These are phyloP conservation scores for Idaea straminata DNA, from an alignment of 2,888 invertebrate species.

Conservation along the genomic window DNA sequence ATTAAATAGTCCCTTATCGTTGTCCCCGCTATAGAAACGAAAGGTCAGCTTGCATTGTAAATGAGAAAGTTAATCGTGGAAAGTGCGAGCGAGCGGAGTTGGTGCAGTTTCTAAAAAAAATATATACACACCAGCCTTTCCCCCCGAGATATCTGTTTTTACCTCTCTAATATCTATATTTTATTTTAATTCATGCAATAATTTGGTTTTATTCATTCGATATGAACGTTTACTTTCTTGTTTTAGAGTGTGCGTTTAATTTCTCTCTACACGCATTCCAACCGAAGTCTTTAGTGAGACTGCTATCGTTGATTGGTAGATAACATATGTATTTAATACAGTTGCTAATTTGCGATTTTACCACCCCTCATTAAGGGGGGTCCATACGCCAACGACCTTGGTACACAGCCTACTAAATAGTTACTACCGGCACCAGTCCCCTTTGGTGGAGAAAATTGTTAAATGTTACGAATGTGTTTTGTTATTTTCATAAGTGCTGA, in stretches of 20 bases:
- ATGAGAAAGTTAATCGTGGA: slow-evolving; percentile 78
- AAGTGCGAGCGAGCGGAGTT: slow-evolving; percentile 68
- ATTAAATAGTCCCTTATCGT: slow-evolving; percentile 59
- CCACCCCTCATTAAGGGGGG: no score
- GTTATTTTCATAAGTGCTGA: no score
- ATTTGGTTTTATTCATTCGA: neutral
- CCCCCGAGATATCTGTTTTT: slow-evolving; percentile 30
- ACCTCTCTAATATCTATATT: slow-evolving; percentile 27
- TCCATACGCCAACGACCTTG: no score
- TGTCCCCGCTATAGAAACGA: slow-evolving; percentile 64
- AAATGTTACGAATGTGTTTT: no score
- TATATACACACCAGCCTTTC: slow-evolving; percentile 38
- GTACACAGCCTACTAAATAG: no score
- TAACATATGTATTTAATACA: neutral
- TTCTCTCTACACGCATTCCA: neutral
- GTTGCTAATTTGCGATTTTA: no score
- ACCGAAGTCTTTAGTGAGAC: neutral
- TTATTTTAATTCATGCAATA: slow-evolving; percentile 1
- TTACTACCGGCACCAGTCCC: no score
- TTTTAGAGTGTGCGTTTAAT: neutral
- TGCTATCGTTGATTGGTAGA: neutral
- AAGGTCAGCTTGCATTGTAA: slow-evolving; percentile 74
- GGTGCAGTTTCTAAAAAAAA: slow-evolving; percentile 62
- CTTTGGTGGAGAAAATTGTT: no score
- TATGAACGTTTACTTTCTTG: neutral